A percentile compares a stretch with the other conserved stretches of the same genome.
Conservation (phyloP, 1,140 invertebrate species). For the Drosophila neocordata region DNA sequence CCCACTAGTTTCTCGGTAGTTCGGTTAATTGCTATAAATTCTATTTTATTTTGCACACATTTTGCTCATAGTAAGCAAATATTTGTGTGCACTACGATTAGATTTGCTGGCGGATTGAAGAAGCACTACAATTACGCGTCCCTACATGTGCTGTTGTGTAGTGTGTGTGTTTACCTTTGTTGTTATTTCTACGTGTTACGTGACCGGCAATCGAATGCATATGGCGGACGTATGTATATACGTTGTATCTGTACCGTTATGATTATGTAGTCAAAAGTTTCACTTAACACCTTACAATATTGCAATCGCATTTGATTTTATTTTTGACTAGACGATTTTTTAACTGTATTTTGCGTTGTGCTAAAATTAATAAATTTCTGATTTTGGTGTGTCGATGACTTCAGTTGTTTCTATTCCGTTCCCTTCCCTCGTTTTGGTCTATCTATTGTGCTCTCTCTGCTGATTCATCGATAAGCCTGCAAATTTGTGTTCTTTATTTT, state of each 20-base stretch:
- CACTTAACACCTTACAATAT: slow-evolving; percentile 40
- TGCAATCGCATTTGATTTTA: slow-evolving; percentile 46
- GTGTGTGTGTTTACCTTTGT: slow-evolving; percentile 57
- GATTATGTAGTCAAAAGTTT: slow-evolving; percentile 32
- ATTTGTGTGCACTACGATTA: slow-evolving; percentile 44
- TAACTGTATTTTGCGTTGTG: slow-evolving; percentile 75
- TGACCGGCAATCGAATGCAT: slow-evolving; percentile 54
- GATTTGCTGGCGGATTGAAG: slow-evolving; percentile 41
- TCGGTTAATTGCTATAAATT: slow-evolving; percentile 24
- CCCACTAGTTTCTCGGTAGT: not conserved
- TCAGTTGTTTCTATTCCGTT: too few species aligned
- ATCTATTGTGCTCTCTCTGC: not conserved
- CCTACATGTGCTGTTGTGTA: slow-evolving; percentile 19
- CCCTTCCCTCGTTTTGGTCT: too few species aligned
- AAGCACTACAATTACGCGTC: not conserved
- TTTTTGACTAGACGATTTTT: slow-evolving; percentile 33
- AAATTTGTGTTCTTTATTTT: slow-evolving; percentile 20
- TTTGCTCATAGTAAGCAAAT: slow-evolving; percentile 29
- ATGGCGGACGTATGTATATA: slow-evolving; percentile 47
- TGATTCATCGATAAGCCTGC: slow-evolving; percentile 51
- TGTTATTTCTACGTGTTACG: slow-evolving; percentile 43
- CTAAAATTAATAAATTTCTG: slow-evolving; percentile 4
- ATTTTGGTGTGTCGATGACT: slow-evolving; percentile 21
- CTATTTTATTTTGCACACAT: slow-evolving; percentile 6
- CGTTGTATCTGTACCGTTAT: not conserved